phyloP scores from a whole-genome alignment of 2,797 vertebrate genomes.

The Clarias laeviceps region DNA sequence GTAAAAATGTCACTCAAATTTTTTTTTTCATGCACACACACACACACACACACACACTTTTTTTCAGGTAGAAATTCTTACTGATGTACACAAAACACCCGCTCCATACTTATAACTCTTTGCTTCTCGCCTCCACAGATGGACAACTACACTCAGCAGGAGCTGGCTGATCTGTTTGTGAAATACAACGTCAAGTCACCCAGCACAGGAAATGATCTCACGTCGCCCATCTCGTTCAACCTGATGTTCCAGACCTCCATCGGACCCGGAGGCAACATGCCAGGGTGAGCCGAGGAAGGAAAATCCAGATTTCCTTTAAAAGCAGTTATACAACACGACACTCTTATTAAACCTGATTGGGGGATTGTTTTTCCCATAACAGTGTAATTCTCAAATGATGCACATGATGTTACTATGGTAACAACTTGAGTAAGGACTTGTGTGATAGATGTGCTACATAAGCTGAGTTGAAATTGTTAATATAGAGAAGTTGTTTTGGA shows the following conservation, averaged over 20 bases:
- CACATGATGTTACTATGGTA: neutral
- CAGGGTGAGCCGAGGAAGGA: slow-evolving; percentile 78
- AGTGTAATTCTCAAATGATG: neutral
- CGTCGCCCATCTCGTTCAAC: slow-evolving; percentile 92
- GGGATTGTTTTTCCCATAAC: neutral
- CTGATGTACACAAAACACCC: too few relatives aligned
- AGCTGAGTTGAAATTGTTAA: neutral
- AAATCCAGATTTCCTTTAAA: neutral
- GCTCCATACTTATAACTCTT: neutral
- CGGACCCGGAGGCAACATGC: slow-evolving; percentile 94
- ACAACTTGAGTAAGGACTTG: neutral
- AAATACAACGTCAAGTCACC: slow-evolving; percentile 97
- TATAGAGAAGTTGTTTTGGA: neutral
- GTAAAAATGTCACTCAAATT: neutral
- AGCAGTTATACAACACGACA: neutral
- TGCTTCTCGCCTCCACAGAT: slow-evolving; percentile 71
- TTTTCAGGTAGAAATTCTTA: neutral
- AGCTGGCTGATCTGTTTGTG: slow-evolving; percentile 90
- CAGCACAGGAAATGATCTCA: slow-evolving; percentile 91
- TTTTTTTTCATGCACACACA: neutral
- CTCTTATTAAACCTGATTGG: neutral
- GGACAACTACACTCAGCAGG: slow-evolving; percentile 93
- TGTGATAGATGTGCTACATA: neutral
- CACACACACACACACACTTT: too few relatives aligned
- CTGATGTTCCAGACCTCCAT: slow-evolving; percentile 99